Evolutionary conservation across 2,888 invertebrate genomes (phyloP).

Genomic region (Nycteola revayana): DNA sequence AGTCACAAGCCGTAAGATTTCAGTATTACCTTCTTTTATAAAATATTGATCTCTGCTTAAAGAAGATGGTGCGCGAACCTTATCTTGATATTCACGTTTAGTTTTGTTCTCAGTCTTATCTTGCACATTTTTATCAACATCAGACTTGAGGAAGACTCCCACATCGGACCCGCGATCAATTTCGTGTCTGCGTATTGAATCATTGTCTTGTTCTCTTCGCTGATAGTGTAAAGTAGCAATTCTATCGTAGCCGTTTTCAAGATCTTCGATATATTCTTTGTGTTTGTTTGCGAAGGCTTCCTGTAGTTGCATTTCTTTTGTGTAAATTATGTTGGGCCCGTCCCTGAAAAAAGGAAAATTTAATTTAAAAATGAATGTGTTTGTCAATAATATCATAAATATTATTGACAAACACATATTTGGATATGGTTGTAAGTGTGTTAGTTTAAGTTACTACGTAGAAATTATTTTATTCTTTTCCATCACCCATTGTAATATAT

Average conservation of each 20-base stretch:
- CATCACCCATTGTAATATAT: too few species aligned
- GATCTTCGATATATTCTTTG: slow-evolving; percentile 81
- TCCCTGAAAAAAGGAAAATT: slow-evolving; percentile 55
- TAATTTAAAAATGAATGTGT: too few species aligned
- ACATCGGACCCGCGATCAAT: slow-evolving; percentile 88
- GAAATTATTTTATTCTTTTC: too few species aligned
- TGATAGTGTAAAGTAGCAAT: slow-evolving; percentile 74
- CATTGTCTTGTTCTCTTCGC: slow-evolving; percentile 83
- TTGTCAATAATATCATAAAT: too few species aligned
- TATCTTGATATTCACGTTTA: slow-evolving; percentile 55
- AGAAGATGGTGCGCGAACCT: slow-evolving; percentile 57
- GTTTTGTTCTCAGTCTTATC: slow-evolving; percentile 54
- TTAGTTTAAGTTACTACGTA: neutral
- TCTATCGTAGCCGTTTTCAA: slow-evolving; percentile 81
- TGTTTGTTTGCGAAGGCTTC: slow-evolving; percentile 74
- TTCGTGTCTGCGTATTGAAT: slow-evolving; percentile 89
- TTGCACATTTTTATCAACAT: slow-evolving; percentile 50
- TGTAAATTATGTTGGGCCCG: slow-evolving; percentile 80
- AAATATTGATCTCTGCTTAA: slow-evolving; percentile 87
- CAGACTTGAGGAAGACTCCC: slow-evolving; percentile 72
- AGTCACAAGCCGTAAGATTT: slow-evolving; percentile 90
- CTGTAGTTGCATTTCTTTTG: slow-evolving; percentile 79
- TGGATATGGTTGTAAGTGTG: neutral
- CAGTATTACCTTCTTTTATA: slow-evolving; percentile 92
- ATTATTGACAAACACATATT: too few species aligned